These are phyloP conservation scores for Meleagris gallopavo DNA, from an alignment of 2,113 vertebrate species.

Conservation along the genomic window DNA sequence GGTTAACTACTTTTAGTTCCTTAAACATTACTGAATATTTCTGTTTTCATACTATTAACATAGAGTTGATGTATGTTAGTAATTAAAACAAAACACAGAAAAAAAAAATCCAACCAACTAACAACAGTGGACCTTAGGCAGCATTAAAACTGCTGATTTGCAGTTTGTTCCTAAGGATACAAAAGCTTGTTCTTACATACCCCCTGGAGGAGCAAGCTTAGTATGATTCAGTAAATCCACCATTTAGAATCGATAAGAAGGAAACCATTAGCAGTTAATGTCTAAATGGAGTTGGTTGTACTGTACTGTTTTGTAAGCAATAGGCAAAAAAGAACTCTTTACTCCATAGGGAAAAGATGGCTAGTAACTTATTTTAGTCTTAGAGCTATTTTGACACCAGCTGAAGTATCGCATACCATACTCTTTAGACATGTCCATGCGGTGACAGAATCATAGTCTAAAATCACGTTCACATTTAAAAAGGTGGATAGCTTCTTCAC, in stretches of 20 bases:
- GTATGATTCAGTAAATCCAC: constrained; percentile 70
- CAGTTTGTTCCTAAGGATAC: constrained; percentile 52
- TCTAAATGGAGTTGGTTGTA: constrained; percentile 48
- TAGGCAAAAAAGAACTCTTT: constrained; percentile 10
- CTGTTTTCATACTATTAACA: constrained; percentile 78
- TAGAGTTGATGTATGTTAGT: constrained; percentile 76
- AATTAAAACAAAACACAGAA: constrained; percentile 49
- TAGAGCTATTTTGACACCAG: neutral
- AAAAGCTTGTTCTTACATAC: constrained; percentile 41
- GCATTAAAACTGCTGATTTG: constrained; percentile 75
- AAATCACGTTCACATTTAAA: neutral
- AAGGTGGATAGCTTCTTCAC: neutral
- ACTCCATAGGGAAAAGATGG: neutral
- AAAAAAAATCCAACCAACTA: neutral
- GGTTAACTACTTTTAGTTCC: constrained; percentile 74
- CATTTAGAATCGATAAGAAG: constrained; percentile 63
- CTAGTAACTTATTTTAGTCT: constrained; percentile 7
- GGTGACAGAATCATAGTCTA: neutral
- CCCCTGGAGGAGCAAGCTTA: constrained; percentile 43
- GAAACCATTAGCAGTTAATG: constrained; percentile 67
- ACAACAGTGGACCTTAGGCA: constrained; percentile 58
- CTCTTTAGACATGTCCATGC: neutral
- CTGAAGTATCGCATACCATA: neutral
- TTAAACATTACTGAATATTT: constrained; percentile 76
- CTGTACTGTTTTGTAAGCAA: constrained; percentile 18